Evolutionary conservation across 2,888 invertebrate genomes (phyloP).

Genomic region (Troides aeacus): DNA sequence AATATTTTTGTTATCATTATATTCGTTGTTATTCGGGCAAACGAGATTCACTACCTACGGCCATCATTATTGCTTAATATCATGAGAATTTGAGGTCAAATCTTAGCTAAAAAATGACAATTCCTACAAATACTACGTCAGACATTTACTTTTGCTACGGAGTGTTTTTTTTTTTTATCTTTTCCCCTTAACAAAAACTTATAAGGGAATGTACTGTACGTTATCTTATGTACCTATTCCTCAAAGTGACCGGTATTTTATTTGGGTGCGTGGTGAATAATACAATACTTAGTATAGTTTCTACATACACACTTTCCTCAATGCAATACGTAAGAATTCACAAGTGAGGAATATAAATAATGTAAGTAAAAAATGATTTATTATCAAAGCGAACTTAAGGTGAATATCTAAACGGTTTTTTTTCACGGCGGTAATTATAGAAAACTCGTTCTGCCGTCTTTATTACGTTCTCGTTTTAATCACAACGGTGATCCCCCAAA

Average conservation of each 20-base stretch:
- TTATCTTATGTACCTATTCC: conserved; percentile 18
- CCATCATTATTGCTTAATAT: too few relatives aligned
- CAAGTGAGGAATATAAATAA: not conserved
- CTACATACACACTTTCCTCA: not conserved
- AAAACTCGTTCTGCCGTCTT: not conserved
- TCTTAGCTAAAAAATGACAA: not conserved
- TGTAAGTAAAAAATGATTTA: not conserved
- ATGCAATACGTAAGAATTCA: not conserved
- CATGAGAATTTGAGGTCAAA: not conserved
- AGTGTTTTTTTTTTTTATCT: not conserved
- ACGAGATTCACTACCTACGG: too few relatives aligned
- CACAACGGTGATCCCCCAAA: conserved; percentile 20
- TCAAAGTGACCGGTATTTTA: conserved; percentile 10
- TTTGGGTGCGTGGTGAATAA: conserved; percentile 11
- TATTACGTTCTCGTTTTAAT: not conserved
- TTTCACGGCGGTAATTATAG: not conserved
- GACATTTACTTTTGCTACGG: not conserved
- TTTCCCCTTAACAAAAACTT: not conserved
- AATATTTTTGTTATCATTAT: not conserved
- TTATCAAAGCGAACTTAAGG: not conserved
- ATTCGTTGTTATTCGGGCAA: not conserved
- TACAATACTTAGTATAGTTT: not conserved
- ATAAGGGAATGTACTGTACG: conserved; percentile 8
- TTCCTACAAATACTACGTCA: not conserved
- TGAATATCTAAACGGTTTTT: not conserved